Evolutionary conservation across 1,140 invertebrate species (phyloP).

Genomic region (Physella acuta): DNA sequence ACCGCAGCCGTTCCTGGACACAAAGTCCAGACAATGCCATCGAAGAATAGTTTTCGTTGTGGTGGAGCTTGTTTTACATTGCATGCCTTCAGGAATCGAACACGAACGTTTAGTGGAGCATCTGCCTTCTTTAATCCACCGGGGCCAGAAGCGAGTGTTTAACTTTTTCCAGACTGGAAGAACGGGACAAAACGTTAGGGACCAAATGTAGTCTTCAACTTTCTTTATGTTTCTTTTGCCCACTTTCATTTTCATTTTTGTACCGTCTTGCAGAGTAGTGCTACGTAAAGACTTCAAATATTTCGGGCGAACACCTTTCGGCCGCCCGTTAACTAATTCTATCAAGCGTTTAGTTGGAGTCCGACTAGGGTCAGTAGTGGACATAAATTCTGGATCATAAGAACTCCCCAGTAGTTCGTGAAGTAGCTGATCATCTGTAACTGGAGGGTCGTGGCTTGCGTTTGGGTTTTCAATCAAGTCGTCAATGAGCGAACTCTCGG

Average conservation of each 20-base stretch:
- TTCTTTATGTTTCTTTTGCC: slow-evolving; percentile 42
- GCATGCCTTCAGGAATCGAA: slow-evolving; percentile 67
- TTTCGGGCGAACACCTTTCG: too few species aligned
- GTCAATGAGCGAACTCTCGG: too few species aligned
- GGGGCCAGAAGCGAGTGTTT: slow-evolving; percentile 66
- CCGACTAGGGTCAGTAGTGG: too few species aligned
- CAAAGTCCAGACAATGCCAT: slow-evolving; percentile 62
- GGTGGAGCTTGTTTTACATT: slow-evolving; percentile 54
- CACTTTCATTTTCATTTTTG: slow-evolving; percentile 47
- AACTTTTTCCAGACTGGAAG: slow-evolving; percentile 65
- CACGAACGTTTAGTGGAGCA: slow-evolving; percentile 63
- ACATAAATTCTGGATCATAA: too few species aligned
- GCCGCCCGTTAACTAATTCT: too few species aligned
- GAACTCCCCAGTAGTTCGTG: too few species aligned
- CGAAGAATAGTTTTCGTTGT: slow-evolving; percentile 61
- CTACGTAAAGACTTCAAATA: too few species aligned
- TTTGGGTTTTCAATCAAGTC: too few species aligned
- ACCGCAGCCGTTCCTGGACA: slow-evolving; percentile 35
- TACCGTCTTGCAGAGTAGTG: too few species aligned
- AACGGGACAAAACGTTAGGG: slow-evolving; percentile 66
- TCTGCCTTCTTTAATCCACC: slow-evolving; percentile 65
- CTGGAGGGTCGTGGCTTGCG: too few species aligned
- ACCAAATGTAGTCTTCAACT: slow-evolving; percentile 64
- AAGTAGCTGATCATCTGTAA: too few species aligned
- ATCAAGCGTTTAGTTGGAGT: too few species aligned